Conservation (phyloP, 2,888 invertebrate species). For the Embidobia sp. region DNA sequence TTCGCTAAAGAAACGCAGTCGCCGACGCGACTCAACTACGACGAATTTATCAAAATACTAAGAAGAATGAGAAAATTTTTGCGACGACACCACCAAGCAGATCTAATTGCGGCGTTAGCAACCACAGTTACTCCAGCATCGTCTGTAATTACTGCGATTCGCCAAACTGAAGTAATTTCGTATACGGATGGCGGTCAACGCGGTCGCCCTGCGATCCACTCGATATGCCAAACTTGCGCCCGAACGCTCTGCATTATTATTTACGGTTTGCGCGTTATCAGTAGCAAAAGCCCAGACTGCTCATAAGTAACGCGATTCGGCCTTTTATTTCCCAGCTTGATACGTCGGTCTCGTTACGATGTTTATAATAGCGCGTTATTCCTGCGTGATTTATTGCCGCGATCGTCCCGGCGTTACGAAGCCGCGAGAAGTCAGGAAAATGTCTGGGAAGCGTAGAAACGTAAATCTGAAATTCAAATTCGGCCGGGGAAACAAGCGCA, state of each 20-base stretch:
- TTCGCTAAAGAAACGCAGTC: no score
- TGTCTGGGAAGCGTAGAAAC: slow-evolving; percentile 20
- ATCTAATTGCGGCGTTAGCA: slow-evolving; percentile 8
- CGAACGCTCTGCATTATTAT: no score
- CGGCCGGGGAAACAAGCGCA: slow-evolving; percentile 17
- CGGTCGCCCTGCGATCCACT: no score
- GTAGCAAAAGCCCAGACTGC: no score
- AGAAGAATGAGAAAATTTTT: neutral
- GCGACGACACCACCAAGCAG: neutral
- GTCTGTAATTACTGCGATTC: slow-evolving; percentile 8
- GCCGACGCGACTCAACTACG: no score
- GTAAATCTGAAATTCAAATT: slow-evolving; percentile 33
- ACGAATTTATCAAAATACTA: no score
- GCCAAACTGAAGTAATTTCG: slow-evolving; percentile 14
- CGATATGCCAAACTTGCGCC: no score
- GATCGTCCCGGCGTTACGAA: slow-evolving; percentile 12
- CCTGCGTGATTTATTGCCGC: slow-evolving; percentile 27
- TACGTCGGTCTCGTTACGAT: neutral
- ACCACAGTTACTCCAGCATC: slow-evolving; percentile 4
- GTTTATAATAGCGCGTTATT: slow-evolving; percentile 13
- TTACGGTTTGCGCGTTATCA: no score
- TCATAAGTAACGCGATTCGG: neutral
- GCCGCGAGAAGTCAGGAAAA: slow-evolving; percentile 29
- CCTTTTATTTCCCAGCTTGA: neutral
- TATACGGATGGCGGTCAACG: no score